Percentiles rank a stretch among this genome's conserved stretches.
Conservation (phyloP, 2,113 vertebrate genomes). For the Neolamprologus kungweensis region DNA sequence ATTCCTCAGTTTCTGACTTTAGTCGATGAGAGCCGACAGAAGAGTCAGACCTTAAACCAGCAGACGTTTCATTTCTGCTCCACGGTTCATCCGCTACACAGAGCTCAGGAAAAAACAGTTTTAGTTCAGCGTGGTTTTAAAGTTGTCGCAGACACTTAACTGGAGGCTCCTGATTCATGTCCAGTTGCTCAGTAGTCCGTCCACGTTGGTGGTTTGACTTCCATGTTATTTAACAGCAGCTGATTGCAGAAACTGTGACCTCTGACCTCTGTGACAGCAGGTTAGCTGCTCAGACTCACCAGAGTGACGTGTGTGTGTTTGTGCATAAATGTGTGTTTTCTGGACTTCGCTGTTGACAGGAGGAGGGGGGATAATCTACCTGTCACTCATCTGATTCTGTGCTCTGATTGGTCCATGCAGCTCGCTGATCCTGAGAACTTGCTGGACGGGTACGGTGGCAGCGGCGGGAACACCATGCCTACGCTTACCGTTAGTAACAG, state of each 20-base stretch:
- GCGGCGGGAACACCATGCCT: constrained; percentile 60
- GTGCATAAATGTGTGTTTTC: not conserved
- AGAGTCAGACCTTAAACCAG: not conserved
- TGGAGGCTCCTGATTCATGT: not conserved
- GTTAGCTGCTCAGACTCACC: not conserved
- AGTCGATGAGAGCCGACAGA: not conserved
- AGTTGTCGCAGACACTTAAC: not conserved
- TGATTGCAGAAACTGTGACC: not conserved
- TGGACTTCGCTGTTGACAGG: not conserved
- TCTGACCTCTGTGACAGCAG: not conserved
- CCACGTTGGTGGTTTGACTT: not conserved
- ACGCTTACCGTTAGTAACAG: constrained; percentile 79
- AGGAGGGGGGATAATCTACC: not conserved
- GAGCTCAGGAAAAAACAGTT: not conserved
- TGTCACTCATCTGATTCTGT: not conserved
- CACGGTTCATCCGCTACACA: not conserved
- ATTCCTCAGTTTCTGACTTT: not conserved
- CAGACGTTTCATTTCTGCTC: not conserved
- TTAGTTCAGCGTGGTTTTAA: not conserved
- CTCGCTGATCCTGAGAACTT: constrained; percentile 77
- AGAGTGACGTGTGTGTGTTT: not conserved
- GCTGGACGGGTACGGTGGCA: constrained; percentile 71
- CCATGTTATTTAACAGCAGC: not conserved
- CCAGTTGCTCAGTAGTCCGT: not conserved
- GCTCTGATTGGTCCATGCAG: constrained; percentile 52